Base-by-base conservation (phyloP, 2,797 vertebrate species). In the Benthosema pterotum region DNA sequence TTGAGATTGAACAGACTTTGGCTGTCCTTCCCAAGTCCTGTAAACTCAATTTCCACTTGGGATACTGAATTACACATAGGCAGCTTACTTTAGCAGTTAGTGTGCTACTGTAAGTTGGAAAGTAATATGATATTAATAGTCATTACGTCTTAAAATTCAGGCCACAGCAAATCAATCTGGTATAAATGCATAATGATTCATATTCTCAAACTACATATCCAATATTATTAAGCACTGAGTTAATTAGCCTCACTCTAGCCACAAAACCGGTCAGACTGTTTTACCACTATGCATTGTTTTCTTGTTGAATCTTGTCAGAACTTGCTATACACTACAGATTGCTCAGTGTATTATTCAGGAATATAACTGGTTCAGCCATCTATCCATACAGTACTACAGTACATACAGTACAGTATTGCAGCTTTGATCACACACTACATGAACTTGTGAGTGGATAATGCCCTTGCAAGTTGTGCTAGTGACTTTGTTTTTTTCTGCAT, bases 401-500 rank as follows among this genome's bases (percentile, higher is more conserved):
- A n/a, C n/a, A n/a, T n/a, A n/a, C n/a, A n/a, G n/a, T n/a, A n/a
- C n/a, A n/a, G n/a, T n/a, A 38, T 38, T 38, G 32, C 9, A 38
- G 32, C 32, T 38, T 9, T 38, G 11, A 38, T 9, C 8, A 25
- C 22, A 38, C 32, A 38, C 32, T 38, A 11, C 11, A 38, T 38
- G 32, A 38, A 11, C 32, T 38, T 38, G 6, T 38, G 32, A 38
- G 32, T 38, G 32, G 32, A 38, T 9, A 9, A 38, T 38, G 8
- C 11, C 2, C 32, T 9, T 38, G 32, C 32, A 38, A 38, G 32
- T 38, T 38, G 32, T 38, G 8, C 32, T 38, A 38, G 32, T 38
- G 32, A 38, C 32, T 38, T 9, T 56, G 55, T 47, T 43, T 60
- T 53, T 52, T 13, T 54, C 16, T 46, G n/a, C n/a, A n/a, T n/a